Evolutionary conservation across 2,113 vertebrate species (phyloP).

Genomic region (Falcunculus frontatus): DNA sequence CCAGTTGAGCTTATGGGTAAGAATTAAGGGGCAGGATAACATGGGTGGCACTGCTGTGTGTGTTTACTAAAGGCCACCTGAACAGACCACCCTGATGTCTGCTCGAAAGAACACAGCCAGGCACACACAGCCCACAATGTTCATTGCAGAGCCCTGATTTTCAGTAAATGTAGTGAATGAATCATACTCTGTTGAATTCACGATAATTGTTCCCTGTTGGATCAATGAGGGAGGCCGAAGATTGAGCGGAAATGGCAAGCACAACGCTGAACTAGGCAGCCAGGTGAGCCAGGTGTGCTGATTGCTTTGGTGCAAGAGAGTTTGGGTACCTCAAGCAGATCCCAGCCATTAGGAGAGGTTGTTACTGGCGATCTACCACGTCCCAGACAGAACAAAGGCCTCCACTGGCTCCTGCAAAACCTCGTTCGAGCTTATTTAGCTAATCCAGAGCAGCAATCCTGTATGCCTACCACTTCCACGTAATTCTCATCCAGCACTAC

Average conservation of each 20-base stretch:
- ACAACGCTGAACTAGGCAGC: background rate
- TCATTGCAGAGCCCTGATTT: background rate
- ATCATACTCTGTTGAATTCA: background rate
- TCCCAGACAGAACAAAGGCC: background rate
- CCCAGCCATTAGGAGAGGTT: background rate
- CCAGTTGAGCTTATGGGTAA: background rate
- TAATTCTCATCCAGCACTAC: background rate
- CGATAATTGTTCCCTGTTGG: background rate
- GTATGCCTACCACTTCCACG: background rate
- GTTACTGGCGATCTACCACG: rapidly evolving
- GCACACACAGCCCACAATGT: background rate
- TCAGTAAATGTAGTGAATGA: background rate
- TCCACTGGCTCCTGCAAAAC: background rate
- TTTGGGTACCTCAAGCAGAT: background rate
- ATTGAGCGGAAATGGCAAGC: background rate
- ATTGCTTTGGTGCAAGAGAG: background rate
- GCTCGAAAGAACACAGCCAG: background rate
- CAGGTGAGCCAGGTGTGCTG: background rate
- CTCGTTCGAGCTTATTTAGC: rapidly evolving
- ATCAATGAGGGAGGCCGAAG: background rate
- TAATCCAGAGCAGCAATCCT: background rate
- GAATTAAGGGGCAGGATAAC: no score
- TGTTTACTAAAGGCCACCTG: background rate
- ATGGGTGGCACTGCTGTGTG: no score
- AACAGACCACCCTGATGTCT: background rate